These are phyloP conservation scores for Pseudopipra pipra DNA, from an alignment of 2,113 vertebrate genomes.

Conservation along the genomic window DNA sequence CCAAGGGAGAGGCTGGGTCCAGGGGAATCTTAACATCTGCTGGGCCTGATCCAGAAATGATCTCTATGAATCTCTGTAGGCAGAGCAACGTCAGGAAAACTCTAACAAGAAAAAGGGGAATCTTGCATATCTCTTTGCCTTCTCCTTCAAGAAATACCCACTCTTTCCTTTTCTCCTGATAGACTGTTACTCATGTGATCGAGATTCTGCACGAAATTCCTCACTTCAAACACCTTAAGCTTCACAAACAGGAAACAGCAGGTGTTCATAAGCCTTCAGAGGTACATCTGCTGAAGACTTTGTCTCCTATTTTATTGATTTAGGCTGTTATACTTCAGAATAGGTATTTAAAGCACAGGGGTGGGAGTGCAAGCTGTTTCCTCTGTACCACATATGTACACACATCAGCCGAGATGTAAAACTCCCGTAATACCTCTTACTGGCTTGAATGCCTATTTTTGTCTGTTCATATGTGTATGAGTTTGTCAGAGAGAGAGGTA, in stretches of 20 bases:
- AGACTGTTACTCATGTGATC: not conserved
- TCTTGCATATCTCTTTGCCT: not conserved
- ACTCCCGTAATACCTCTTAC: not conserved
- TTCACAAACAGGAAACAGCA: constrained; percentile 16
- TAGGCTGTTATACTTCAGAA: not conserved
- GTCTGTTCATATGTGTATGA: not conserved
- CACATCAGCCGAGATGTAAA: constrained; percentile 8
- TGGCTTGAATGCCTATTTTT: not conserved
- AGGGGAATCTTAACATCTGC: not conserved
- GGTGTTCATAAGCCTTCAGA: constrained; percentile 7
- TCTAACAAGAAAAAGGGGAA: not conserved
- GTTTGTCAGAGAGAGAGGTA: not conserved
- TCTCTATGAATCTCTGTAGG: not conserved
- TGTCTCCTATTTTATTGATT: constrained; percentile 7
- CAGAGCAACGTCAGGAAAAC: not conserved
- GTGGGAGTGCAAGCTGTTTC: constrained; percentile 50
- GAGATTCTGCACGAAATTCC: not conserved
- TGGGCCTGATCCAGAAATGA: not conserved
- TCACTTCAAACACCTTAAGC: not conserved
- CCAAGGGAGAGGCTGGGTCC: not conserved
- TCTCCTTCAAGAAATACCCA: not conserved
- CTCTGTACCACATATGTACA: not conserved
- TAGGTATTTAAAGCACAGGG: constrained; percentile 39
- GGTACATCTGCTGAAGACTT: constrained; percentile 25
- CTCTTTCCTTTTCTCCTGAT: not conserved